Percentiles rank a stretch among this genome's conserved stretches.
These are phyloP conservation scores for Pachycephus smyrnensis DNA, from an alignment of 2,888 invertebrate species.

Conservation along the genomic window DNA sequence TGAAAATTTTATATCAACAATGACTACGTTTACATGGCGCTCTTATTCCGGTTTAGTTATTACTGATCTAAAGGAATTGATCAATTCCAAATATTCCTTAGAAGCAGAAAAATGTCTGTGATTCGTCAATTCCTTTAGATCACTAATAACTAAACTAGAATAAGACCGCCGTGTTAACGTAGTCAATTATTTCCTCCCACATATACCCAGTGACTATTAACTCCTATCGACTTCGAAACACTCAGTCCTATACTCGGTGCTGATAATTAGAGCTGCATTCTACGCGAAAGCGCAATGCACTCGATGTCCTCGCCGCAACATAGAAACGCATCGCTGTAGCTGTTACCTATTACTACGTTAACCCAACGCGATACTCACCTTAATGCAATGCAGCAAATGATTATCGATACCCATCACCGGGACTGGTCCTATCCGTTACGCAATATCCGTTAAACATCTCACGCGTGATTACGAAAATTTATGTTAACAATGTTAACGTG, in stretches of 20 bases:
- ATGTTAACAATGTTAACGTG: not conserved
- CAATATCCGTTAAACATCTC: not conserved
- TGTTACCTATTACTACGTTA: not conserved
- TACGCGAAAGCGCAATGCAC: not conserved
- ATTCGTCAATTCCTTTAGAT: no score
- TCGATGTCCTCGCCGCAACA: not conserved
- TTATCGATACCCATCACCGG: not conserved
- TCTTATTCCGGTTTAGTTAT: no score
- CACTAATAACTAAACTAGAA: no score
- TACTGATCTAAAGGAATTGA: no score
- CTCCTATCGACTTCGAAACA: not conserved
- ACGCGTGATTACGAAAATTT: not conserved
- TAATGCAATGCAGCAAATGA: not conserved
- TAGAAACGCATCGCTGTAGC: not conserved
- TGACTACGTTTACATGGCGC: no score
- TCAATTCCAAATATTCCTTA: no score
- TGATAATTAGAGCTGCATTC: not conserved
- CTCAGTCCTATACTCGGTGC: not conserved
- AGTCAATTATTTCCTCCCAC: no score
- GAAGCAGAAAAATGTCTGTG: no score
- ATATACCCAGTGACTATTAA: not conserved
- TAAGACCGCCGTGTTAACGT: no score
- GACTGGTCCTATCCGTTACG: not conserved
- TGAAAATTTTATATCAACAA: no score
- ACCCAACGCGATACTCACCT: not conserved